Conservation (phyloP, 2,888 invertebrate genomes). For the Leptothorax acervorum region DNA sequence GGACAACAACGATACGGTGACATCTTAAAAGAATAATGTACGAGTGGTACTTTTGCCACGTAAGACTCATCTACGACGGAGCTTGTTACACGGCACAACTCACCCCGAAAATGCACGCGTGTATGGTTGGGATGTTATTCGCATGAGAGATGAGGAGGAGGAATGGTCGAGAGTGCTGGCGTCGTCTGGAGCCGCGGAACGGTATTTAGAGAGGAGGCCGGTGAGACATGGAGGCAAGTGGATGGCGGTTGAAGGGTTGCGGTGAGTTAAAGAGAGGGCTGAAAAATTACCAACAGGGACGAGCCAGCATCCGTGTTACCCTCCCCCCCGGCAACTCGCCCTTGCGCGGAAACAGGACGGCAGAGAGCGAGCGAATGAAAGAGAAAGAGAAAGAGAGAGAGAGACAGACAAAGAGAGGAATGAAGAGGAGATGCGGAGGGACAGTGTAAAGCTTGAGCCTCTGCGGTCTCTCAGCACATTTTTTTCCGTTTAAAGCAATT, state of each 20-base stretch:
- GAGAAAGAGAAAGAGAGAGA: background rate
- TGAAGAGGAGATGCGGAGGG: background rate
- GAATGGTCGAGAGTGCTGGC: conserved; percentile 41
- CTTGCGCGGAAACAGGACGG: conserved; percentile 48
- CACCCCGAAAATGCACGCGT: conserved; percentile 53
- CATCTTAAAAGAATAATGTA: background rate
- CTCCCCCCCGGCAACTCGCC: conserved; percentile 40
- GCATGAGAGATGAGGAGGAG: conserved; percentile 60
- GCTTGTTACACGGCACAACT: conserved; percentile 64
- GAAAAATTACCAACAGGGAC: conserved; percentile 75
- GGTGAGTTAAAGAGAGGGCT: conserved; percentile 70
- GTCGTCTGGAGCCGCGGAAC: conserved; percentile 61
- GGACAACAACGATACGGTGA: background rate
- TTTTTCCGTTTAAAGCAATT: conserved; percentile 76
- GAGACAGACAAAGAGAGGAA: background rate
- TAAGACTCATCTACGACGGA: conserved; percentile 57
- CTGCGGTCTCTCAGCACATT: conserved; percentile 63
- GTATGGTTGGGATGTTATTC: conserved; percentile 68
- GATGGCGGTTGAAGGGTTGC: conserved; percentile 59
- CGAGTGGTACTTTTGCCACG: background rate
- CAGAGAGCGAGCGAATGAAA: background rate
- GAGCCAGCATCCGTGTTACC: conserved; percentile 59
- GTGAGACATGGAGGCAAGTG: conserved; percentile 55
- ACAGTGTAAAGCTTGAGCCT: conserved; percentile 42
- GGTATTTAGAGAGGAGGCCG: conserved; percentile 43